Conservation (phyloP, 2,113 vertebrate species). For the Pantherophis guttatus region DNA sequence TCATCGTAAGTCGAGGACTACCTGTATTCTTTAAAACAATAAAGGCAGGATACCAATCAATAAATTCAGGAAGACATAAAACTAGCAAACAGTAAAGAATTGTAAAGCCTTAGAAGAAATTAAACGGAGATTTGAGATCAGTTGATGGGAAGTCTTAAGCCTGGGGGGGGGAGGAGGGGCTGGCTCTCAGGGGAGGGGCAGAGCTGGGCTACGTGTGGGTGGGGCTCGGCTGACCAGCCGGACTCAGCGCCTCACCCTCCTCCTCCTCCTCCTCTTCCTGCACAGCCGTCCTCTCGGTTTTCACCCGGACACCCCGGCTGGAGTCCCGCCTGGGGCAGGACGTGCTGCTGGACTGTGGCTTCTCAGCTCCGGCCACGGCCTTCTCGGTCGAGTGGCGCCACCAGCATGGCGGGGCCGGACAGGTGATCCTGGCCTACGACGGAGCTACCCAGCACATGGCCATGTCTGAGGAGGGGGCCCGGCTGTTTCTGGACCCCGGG, state of each 20-base stretch:
- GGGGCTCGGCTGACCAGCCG: neutral
- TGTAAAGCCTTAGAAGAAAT: neutral
- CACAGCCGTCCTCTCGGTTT: conserved; percentile 78
- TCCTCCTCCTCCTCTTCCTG: neutral
- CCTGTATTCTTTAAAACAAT: no score
- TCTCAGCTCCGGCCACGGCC: conserved; percentile 67
- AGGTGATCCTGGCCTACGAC: conserved; percentile 77
- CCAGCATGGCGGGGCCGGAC: conserved; percentile 79
- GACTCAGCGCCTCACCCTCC: neutral
- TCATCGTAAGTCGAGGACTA: no score
- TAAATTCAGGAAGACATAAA: neutral
- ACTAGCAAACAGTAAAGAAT: neutral
- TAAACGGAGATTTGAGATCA: neutral
- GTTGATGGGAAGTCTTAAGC: no score
- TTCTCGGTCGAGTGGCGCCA: conserved; percentile 87
- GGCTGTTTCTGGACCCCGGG: conserved; percentile 63
- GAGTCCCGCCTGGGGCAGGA: conserved; percentile 68
- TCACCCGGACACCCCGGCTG: conserved; percentile 62
- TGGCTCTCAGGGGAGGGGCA: neutral
- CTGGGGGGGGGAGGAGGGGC: no score
- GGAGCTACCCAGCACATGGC: conserved; percentile 68
- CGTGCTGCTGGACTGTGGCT: conserved; percentile 74
- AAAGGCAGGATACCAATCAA: neutral
- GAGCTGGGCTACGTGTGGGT: no score
- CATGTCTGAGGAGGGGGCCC: conserved; percentile 62